Percentiles rank a stretch among this genome's conserved stretches.
Evolutionary conservation across 2,797 vertebrate genomes (phyloP).

Genomic region (Salarias fasciatus): DNA sequence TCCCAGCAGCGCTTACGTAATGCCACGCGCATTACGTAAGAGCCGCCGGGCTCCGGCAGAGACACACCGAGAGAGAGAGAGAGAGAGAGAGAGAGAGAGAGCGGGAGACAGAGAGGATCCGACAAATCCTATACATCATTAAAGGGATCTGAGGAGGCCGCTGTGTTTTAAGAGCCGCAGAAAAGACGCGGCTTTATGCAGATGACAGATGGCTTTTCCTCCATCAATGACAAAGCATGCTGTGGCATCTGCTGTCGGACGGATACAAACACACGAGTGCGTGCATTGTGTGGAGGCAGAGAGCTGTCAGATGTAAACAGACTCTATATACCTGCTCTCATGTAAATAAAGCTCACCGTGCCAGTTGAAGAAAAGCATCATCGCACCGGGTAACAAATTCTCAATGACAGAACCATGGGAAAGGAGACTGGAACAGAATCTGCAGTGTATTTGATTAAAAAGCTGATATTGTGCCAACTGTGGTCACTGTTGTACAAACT

Average conservation of each 20-base stretch:
- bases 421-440: too few relatives aligned
- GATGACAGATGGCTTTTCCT: slow-evolving; percentile 64
- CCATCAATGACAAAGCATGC: slow-evolving; percentile 34
- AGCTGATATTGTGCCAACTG: too few relatives aligned
- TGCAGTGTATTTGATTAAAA: too few relatives aligned
- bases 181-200: slow-evolving; percentile 51
- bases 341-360: too few relatives aligned
- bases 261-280: slow-evolving; percentile 1
- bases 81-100: too few relatives aligned
- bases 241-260: slow-evolving; percentile 33
- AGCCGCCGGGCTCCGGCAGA: slow-evolving; percentile 16
- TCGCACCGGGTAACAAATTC: too few relatives aligned
- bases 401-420: too few relatives aligned
- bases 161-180: slow-evolving; percentile 48
- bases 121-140: slow-evolving; percentile 66
- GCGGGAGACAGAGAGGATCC: slow-evolving; percentile 44
- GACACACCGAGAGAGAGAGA: too few relatives aligned
- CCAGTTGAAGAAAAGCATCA: too few relatives aligned
- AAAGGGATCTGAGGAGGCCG: slow-evolving; percentile 42
- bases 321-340: too few relatives aligned
- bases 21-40: slow-evolving; percentile 54
- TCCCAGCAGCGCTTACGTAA: slow-evolving; percentile 54
- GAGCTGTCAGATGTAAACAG: too few relatives aligned
- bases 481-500: too few relatives aligned
- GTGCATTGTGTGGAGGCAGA: background rate